Percentiles rank a stretch among this genome's conserved stretches.
Evolutionary conservation across 2,797 vertebrate species (phyloP).

Genomic region (Chaenodraco wilsoni): DNA sequence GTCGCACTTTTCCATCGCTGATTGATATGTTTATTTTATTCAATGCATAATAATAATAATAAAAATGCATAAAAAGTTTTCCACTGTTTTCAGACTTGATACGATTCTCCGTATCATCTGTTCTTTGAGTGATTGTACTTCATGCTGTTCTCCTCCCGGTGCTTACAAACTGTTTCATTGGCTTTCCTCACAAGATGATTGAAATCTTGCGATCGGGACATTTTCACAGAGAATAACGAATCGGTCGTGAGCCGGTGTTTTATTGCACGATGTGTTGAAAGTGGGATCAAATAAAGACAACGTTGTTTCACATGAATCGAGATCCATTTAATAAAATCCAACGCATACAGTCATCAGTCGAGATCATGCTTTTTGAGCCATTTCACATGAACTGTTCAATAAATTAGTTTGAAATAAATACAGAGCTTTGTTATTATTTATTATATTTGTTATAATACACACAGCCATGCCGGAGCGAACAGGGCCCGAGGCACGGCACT

Average conservation of each 20-base stretch:
- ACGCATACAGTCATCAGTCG: constrained; percentile 73
- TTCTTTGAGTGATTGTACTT: no score
- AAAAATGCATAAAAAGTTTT: no score
- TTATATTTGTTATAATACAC: constrained; percentile 50
- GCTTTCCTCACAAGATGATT: no score
- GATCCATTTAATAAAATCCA: constrained; percentile 84
- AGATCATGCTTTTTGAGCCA: constrained; percentile 73
- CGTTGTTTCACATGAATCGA: constrained; percentile 69
- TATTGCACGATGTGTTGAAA: constrained; percentile 25
- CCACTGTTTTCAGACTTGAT: no score
- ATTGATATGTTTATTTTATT: no score
- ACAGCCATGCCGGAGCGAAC: constrained; percentile 73
- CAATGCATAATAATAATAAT: no score
- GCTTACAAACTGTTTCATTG: no score
- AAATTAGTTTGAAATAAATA: constrained; percentile 79
- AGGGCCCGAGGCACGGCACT: constrained; percentile 74
- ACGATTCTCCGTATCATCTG: no score
- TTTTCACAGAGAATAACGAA: no score
- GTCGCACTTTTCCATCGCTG: no score
- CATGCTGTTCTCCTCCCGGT: no score
- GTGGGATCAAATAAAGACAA: constrained; percentile 42
- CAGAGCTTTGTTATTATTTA: constrained; percentile 55
- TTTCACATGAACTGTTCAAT: constrained; percentile 75
- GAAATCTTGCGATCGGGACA: no score
- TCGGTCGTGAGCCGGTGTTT: background rate